phyloP scores from a whole-genome alignment of 2,888 invertebrate genomes.

The Lepetodrilus schrolli region DNA sequence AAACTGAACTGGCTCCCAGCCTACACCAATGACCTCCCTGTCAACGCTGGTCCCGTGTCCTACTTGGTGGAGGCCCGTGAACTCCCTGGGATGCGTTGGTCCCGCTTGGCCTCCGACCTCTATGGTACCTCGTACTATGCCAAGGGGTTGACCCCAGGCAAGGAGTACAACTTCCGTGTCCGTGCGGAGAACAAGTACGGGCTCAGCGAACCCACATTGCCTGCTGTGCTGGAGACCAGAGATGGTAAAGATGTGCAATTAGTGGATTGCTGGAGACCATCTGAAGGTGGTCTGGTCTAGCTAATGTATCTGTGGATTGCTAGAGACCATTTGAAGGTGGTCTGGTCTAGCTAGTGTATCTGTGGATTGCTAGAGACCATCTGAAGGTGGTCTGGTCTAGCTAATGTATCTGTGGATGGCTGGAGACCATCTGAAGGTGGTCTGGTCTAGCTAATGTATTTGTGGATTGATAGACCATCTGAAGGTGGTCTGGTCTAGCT shows the following conservation, averaged over 20 bases:
- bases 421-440: too few relatives aligned
- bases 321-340: too few relatives aligned
- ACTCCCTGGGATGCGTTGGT: conserved; percentile 93
- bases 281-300: too few relatives aligned
- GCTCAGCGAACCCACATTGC: conserved; percentile 94
- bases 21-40: conserved; percentile 52
- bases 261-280: too few relatives aligned
- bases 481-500: too few relatives aligned
- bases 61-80: conserved; percentile 79
- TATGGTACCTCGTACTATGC: conserved; percentile 56
- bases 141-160: conserved; percentile 77
- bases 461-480: too few relatives aligned
- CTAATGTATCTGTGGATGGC: too few relatives aligned
- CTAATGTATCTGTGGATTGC: too few relatives aligned
- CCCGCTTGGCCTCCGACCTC: conserved; percentile 80
- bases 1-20: conserved; percentile 67
- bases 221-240: conserved; percentile 57
- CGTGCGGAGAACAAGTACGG: conserved; percentile 97
- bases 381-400: too few relatives aligned
- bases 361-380: too few relatives aligned
- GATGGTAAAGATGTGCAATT: conserved; percentile 49
- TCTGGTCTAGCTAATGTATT: too few relatives aligned
- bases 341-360: too few relatives aligned
- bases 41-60: conserved; percentile 58
- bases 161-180: conserved; percentile 95